Conservation (phyloP, 2,113 vertebrate species). For the Rhegmatorhina hoffmannsi region DNA sequence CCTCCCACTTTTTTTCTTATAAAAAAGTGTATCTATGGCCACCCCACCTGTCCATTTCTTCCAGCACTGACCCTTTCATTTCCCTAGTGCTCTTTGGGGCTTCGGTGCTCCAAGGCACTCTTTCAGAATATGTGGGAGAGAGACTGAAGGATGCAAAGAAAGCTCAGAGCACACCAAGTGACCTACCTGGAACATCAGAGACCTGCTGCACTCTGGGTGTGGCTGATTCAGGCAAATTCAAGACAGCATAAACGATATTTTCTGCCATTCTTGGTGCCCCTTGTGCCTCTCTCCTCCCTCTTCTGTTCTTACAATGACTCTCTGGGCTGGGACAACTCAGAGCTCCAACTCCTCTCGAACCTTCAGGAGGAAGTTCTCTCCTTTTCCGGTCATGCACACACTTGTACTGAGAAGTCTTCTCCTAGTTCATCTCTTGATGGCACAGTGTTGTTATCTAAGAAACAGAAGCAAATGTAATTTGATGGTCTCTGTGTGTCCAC, state of each 20-base stretch:
- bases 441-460: neutral
- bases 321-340: neutral
- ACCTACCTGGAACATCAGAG: constrained; percentile 11
- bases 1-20: neutral
- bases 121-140: too few species aligned
- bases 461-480: neutral
- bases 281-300: neutral
- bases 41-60: neutral
- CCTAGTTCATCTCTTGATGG: neutral
- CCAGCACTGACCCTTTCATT: neutral
- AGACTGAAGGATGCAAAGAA: neutral
- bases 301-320: too few species aligned
- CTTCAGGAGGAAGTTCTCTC: neutral
- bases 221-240: neutral
- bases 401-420: fast-evolving
- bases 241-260: neutral
- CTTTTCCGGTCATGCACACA: neutral
- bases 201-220: neutral
- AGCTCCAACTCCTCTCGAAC: neutral
- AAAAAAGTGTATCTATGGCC: too few species aligned
- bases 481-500: fast-evolving
- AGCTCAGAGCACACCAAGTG: neutral
- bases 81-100: fast-evolving
- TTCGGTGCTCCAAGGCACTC: neutral
- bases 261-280: neutral